Conservation (phyloP, 2,797 vertebrate genomes). For the Gambusia yucatana region DNA sequence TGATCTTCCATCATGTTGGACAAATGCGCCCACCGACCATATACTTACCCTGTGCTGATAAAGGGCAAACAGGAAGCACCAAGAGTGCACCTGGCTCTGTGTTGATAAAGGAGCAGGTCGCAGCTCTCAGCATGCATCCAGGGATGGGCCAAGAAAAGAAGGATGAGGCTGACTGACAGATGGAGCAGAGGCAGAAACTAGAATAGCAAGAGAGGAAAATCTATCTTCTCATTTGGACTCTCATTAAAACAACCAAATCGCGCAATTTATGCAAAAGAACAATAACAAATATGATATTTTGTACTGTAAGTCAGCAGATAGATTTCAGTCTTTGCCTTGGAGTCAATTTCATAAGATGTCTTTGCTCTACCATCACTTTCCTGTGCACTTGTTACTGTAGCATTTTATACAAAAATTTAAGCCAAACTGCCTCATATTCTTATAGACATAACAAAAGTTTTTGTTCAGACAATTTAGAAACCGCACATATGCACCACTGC, state of each 20-base stretch:
- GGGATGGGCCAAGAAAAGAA: constrained; percentile 52
- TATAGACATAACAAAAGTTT: background rate
- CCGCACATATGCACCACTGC: background rate
- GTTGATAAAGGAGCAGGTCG: constrained; percentile 80
- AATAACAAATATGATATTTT: background rate
- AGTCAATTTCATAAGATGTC: background rate
- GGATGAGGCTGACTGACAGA: constrained; percentile 39
- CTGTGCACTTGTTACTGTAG: background rate
- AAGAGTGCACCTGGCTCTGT: constrained; percentile 82
- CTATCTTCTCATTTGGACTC: background rate
- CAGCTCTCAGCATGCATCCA: constrained; percentile 65
- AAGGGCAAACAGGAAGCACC: constrained; percentile 77
- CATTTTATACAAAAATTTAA: background rate
- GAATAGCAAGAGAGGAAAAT: background rate
- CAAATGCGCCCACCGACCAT: constrained; percentile 33
- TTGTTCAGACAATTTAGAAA: background rate
- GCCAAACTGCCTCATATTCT: background rate
- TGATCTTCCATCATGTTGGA: constrained; percentile 38
- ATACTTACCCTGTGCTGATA: constrained; percentile 65
- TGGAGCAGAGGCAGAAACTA: constrained; percentile 4
- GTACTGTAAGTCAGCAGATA: background rate
- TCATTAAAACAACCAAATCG: background rate
- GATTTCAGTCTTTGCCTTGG: background rate
- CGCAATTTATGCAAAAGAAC: background rate
- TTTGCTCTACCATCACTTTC: background rate